Conservation (phyloP, 2,113 vertebrate species). For the Gallinago undulata region DNA sequence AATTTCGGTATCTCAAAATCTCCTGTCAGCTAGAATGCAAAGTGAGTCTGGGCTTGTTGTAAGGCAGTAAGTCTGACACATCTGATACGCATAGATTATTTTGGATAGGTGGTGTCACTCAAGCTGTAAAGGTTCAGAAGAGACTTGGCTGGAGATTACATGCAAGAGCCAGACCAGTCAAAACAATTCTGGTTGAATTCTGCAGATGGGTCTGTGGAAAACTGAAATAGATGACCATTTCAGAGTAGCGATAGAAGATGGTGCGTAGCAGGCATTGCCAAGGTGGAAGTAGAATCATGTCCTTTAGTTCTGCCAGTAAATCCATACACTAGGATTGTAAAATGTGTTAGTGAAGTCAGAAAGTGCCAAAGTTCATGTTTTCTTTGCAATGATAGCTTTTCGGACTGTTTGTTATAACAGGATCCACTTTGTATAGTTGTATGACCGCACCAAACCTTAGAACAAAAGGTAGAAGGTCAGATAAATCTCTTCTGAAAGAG, state of each 20-base stretch:
- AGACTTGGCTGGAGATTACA: background rate
- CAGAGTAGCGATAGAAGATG: background rate
- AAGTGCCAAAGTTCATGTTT: background rate
- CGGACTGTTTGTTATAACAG: background rate
- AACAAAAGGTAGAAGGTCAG: background rate
- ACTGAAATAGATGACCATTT: background rate
- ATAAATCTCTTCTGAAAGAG: background rate
- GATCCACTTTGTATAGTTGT: background rate
- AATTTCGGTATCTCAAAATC: background rate
- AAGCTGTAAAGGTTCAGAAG: background rate
- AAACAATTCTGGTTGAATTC: background rate
- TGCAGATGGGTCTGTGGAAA: background rate
- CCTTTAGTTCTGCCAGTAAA: background rate
- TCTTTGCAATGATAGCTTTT: background rate
- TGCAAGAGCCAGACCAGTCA: background rate
- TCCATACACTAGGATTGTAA: background rate
- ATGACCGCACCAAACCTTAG: background rate
- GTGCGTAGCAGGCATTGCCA: background rate
- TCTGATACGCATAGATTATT: background rate
- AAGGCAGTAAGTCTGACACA: background rate
- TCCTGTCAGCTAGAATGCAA: background rate
- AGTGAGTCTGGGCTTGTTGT: background rate
- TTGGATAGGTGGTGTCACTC: background rate
- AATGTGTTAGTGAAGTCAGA: background rate
- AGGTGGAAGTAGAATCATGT: background rate